Evolutionary conservation across 2,797 vertebrate species (phyloP), one percentile per base, ranked within the genome.

Genomic region (Eupleurogrammus muticus): DNA sequence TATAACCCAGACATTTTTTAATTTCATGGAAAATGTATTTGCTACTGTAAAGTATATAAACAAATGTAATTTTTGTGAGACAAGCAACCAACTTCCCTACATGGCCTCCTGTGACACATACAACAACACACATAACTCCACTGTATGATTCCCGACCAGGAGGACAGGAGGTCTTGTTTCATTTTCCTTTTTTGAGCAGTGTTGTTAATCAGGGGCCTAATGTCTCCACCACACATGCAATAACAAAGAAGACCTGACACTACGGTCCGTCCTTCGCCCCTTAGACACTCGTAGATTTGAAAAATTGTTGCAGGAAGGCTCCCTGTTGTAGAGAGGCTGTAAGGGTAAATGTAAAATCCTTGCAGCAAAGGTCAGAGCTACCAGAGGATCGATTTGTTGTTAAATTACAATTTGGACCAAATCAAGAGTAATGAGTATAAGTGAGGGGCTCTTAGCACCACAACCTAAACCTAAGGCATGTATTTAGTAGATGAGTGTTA

Each of bases 341-440:
- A 73, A 83, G 70, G 66, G 73, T 83, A 89, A 89, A 84, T 85
- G 79, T 84, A 77, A 76, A 87, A 81, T 79, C 79, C 60, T 79
- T 48, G 66, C 64, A 73, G 70, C 75, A 91, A 93, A 90, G 90
- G 90, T 89, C 85, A 91, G 73, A 59, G 66, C 80, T 62, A 71
- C 70, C 74, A 70, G 65, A 68, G 66, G 66, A 92, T 92, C 69
- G 75, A 92, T 92, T 76, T 89, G 88, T 89, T 91, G 87, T 89
- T 93, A 89, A 92, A 90, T 89, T 84, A 87, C 85, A 90, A 92
- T 89, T 92, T 89, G 74, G 69, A 75, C 57, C 71, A 88, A 92
- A 93, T 90, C 84, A 89, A 88, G 84, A 92, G 79, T 92, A 90
- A 93, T 87, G 89, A 87, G 83, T 55, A 17, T 70, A 84, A 91